phyloP scores from a whole-genome alignment of 2,797 vertebrate genomes.

The Bradypus variegatus region DNA sequence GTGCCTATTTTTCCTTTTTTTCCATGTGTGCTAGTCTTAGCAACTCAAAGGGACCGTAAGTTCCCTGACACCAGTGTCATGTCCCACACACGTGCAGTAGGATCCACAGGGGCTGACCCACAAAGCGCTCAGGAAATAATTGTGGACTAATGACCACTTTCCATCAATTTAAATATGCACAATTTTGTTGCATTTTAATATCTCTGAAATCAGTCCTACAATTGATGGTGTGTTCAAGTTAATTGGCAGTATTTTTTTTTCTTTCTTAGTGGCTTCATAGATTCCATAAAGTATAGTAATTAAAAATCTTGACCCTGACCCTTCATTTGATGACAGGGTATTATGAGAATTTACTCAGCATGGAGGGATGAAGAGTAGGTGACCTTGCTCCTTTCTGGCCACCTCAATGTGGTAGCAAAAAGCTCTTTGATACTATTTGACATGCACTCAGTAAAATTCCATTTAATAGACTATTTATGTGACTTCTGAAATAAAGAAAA shows the following conservation, averaged over 20 bases:
- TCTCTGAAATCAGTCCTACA: conserved; percentile 25
- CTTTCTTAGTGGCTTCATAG: background rate
- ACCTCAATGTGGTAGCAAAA: background rate
- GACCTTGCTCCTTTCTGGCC: background rate
- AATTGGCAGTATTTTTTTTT: conserved; percentile 15
- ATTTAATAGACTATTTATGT: conserved; percentile 6
- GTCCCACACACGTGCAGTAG: background rate
- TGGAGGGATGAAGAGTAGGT: background rate
- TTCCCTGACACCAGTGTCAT: background rate
- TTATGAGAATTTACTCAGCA: background rate
- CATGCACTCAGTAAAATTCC: background rate
- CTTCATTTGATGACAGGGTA: background rate
- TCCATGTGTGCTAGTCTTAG: background rate
- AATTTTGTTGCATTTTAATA: conserved; percentile 7
- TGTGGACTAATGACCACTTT: background rate
- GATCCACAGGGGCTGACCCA: background rate
- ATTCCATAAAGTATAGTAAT: conserved; percentile 44
- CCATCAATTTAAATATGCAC: background rate
- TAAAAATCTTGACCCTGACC: conserved; percentile 37
- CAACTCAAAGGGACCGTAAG: background rate
- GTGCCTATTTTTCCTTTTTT: background rate
- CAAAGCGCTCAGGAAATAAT: background rate
- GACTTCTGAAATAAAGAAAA: conserved; percentile 32
- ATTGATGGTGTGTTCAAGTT: background rate
- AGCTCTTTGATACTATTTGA: background rate